Conservation (phyloP, 1,140 invertebrate species). For the Cydia fagiglandana region DNA sequence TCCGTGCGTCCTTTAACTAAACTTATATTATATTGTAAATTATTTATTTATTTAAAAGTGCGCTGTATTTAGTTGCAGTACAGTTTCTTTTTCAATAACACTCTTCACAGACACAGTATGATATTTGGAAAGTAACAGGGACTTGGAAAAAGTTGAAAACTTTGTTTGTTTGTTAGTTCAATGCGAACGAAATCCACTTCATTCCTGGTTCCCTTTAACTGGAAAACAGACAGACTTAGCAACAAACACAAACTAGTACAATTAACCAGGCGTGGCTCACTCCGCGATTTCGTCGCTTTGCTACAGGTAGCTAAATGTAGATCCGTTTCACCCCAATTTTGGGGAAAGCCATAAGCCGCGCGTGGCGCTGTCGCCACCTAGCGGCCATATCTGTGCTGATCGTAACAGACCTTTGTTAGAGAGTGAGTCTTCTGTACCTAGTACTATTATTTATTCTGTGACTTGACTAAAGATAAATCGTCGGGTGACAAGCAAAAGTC, state of each 20-base stretch:
- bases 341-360: no score
- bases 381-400: no score
- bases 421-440: no score
- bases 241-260: not conserved
- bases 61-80: not conserved
- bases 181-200: not conserved
- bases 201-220: slow-evolving; percentile 5
- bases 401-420: no score
- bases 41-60: not conserved
- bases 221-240: not conserved
- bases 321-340: no score
- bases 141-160: not conserved
- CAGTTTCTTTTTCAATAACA: not conserved
- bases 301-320: no score
- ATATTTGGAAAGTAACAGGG: not conserved
- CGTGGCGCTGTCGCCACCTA: no score
- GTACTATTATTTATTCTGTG: no score
- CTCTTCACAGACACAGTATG: not conserved
- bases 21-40: not conserved
- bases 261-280: no score
- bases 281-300: no score
- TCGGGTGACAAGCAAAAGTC: no score
- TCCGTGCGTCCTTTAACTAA: not conserved
- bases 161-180: slow-evolving; percentile 15
- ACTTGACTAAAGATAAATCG: not conserved